Conservation (phyloP, 1,140 invertebrate genomes). For the Drosophila melanica region DNA sequence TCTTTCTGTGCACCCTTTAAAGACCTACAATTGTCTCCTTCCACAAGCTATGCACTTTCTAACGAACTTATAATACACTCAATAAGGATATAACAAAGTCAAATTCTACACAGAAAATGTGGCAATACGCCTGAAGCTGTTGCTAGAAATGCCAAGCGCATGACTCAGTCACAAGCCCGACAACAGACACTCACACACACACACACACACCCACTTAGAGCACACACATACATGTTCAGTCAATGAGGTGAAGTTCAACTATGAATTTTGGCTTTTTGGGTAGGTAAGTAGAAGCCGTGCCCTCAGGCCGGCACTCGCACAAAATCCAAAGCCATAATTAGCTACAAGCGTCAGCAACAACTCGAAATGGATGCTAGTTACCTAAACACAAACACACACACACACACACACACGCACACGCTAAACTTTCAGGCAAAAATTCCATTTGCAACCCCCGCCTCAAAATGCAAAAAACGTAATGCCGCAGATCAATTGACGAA, state of each 20-base stretch:
- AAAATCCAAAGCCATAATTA: slow-evolving; percentile 53
- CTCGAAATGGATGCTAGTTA: slow-evolving; percentile 59
- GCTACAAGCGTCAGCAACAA: slow-evolving; percentile 43
- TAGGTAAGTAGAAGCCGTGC: slow-evolving; percentile 60
- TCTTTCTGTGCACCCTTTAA: too few relatives aligned
- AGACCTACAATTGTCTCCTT: too few relatives aligned
- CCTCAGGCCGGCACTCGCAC: slow-evolving; percentile 44
- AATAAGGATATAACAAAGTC: not conserved
- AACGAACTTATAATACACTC: not conserved
- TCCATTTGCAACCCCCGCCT: slow-evolving; percentile 70
- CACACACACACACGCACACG: slow-evolving; percentile 4
- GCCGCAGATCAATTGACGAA: slow-evolving; percentile 71
- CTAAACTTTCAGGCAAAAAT: slow-evolving; percentile 68
- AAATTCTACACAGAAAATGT: slow-evolving; percentile 27
- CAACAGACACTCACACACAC: slow-evolving; percentile 6
- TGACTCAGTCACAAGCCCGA: slow-evolving; percentile 46
- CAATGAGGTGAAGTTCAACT: slow-evolving; percentile 74
- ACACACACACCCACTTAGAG: not conserved
- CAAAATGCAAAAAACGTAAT: slow-evolving; percentile 63
- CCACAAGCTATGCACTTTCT: not conserved
- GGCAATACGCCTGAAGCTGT: slow-evolving; percentile 36
- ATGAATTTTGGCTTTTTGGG: slow-evolving; percentile 42
- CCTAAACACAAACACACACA: slow-evolving; percentile 16
- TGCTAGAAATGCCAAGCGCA: slow-evolving; percentile 41
- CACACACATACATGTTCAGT: not conserved